Evolutionary conservation across 2,113 vertebrate species (phyloP), one percentile per base, ranked within the genome.

Genomic region (Bos indicus): DNA sequence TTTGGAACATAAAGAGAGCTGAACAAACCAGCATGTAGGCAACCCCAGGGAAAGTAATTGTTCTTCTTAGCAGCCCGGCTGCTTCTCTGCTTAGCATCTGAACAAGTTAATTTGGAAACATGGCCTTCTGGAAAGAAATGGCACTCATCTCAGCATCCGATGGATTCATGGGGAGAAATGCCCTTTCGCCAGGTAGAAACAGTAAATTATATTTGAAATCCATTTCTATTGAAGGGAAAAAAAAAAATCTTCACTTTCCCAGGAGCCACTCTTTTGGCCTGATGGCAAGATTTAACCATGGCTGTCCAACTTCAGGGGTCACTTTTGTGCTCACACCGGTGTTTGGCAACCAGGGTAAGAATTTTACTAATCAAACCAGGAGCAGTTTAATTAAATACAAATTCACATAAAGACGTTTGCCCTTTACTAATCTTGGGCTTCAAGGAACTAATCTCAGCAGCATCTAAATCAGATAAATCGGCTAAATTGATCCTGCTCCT

Each of bases 81-180:
- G 98, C 98, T 96, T 96, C 97, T 98, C 98, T 96, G 97, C 97
- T 98, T 97, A 97, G 97, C 98, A 98, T 98, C 57, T n/a, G 98
- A 99, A 99, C 98, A 99, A 99, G 98, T 99, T 99, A 98, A 99
- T 99, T 99, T 98, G 98, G 97, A 98, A 98, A 96, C 96, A 98
- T 64, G 97, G 26, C 94, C 97, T 98, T 98, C 98, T 98, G 95
- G 91, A 98, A 98, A 96, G 94, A 98, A 99, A 96, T 2, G 0
- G 40, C 48, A 17, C 96, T 97, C 96, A 97, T 95, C 97, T 95
- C 98, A 98, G 98, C 96, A 97, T 95, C 98, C 81, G 10, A 2
- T 94, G 83, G 86, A 95, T 98, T 98, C 98, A 97, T 95, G 96
- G 92, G 92, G 98, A 4, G 86, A 98, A 93, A 95, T 98, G 97